Evolutionary conservation across 2,797 vertebrate genomes (phyloP).

Genomic region (Tadarida brasiliensis): DNA sequence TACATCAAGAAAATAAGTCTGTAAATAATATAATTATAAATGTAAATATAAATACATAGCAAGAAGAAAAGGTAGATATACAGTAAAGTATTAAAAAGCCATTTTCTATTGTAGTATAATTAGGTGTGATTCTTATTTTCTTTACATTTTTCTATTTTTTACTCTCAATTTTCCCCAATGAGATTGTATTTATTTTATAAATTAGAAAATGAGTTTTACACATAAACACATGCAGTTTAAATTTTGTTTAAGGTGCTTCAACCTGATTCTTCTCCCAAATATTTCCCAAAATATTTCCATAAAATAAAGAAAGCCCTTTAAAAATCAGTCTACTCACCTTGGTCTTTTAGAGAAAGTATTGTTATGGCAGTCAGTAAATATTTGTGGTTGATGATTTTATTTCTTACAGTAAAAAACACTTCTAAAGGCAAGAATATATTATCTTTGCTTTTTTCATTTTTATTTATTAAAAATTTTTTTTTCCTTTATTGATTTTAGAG

Average conservation of each 20-base stretch:
- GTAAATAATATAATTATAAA: constrained; percentile 1
- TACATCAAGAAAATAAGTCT: not conserved
- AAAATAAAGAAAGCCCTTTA: not conserved
- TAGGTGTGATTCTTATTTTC: constrained; percentile 9
- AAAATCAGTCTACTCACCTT: constrained; percentile 33
- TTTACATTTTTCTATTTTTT: not conserved
- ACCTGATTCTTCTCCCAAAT: not conserved
- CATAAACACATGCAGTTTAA: not conserved
- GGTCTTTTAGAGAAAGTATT: not conserved
- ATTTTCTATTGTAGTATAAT: constrained; percentile 38
- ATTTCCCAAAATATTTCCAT: not conserved
- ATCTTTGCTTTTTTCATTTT: not conserved
- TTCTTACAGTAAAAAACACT: not conserved
- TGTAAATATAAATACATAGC: not conserved
- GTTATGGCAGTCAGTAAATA: constrained; percentile 18
- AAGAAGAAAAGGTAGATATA: not conserved
- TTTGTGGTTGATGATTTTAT: constrained; percentile 31
- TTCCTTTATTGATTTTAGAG: no score
- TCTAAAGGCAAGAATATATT: not conserved
- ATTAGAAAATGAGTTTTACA: not conserved
- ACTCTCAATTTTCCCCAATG: not conserved
- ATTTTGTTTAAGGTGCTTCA: not conserved
- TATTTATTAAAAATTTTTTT: no score
- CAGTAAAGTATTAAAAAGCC: not conserved
- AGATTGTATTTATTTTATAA: constrained; percentile 1